These are phyloP conservation scores for Drosophila punjabiensis DNA, from an alignment of 1,140 invertebrate genomes.

Conservation along the genomic window DNA sequence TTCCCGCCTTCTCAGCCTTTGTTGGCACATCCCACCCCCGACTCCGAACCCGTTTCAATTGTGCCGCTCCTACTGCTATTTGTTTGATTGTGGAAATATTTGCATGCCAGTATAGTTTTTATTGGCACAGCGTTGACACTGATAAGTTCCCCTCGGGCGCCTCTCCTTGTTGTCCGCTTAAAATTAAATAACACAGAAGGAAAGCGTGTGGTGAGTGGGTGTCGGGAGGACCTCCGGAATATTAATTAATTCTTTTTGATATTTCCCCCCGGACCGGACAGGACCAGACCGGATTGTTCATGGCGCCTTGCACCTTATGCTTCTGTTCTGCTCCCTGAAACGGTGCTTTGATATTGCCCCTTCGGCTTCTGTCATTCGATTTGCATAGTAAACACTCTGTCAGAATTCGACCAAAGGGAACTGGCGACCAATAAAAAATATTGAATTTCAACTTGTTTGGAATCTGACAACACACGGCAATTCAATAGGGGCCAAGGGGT, in stretches of 20 bases:
- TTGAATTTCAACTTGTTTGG: slow-evolving; percentile 45
- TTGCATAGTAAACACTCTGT: slow-evolving; percentile 71
- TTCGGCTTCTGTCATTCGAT: slow-evolving; percentile 69
- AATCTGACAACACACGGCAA: slow-evolving; percentile 1
- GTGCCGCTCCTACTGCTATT: slow-evolving; percentile 60
- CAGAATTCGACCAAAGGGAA: slow-evolving; percentile 48
- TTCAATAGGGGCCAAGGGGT: neutral
- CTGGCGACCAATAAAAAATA: slow-evolving; percentile 50
- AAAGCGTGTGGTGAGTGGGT: neutral
- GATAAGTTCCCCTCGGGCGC: slow-evolving; percentile 76
- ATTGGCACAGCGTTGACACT: slow-evolving; percentile 83
- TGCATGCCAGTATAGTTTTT: slow-evolving; percentile 81
- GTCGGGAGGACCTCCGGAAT: slow-evolving; percentile 43
- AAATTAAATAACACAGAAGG: slow-evolving; percentile 68
- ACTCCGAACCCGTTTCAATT: slow-evolving; percentile 58
- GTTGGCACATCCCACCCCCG: slow-evolving; percentile 50
- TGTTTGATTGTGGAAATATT: slow-evolving; percentile 82
- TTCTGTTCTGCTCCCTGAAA: neutral
- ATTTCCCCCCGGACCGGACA: neutral
- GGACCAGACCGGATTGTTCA: neutral
- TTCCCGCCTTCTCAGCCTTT: slow-evolving; percentile 44
- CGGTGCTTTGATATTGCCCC: slow-evolving; percentile 45
- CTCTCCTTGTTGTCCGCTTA: slow-evolving; percentile 22
- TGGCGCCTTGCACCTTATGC: slow-evolving; percentile 17
- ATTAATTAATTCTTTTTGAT: slow-evolving; percentile 63